A percentile compares a stretch with the other conserved stretches of the same genome.
Evolutionary conservation across 2,113 vertebrate genomes (phyloP).

Genomic region (Sorex araneus): DNA sequence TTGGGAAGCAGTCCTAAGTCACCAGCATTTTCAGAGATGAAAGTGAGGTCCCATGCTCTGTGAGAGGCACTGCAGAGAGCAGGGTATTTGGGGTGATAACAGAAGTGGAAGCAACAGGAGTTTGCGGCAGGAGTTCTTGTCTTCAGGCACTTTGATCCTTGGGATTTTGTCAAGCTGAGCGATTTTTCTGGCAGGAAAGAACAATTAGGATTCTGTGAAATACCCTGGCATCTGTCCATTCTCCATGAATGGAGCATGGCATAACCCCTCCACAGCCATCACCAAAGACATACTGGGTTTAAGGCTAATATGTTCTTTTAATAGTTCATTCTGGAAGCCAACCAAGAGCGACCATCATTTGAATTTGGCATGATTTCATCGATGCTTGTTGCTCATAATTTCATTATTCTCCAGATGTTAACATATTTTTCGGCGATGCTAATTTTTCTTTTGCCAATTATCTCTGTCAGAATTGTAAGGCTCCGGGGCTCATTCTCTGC

Average conservation of each 20-base stretch:
- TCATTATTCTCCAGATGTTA: conserved; percentile 85
- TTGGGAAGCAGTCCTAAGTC: not conserved
- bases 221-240: conserved; percentile 72
- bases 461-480: conserved; percentile 69
- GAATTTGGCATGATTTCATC: conserved; percentile 79
- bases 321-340: conserved; percentile 79
- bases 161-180: conserved; percentile 64
- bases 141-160: conserved; percentile 71
- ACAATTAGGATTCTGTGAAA: conserved; percentile 71
- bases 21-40: not conserved
- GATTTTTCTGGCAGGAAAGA: conserved; percentile 79
- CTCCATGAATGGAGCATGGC: conserved; percentile 17
- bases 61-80: not conserved
- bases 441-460: conserved; percentile 82
- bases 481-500: not conserved
- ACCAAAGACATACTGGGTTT: conserved; percentile 60
- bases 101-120: conserved; percentile 20
- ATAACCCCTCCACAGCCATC: conserved; percentile 16
- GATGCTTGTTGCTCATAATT: conserved; percentile 77
- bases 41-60: not conserved
- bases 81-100: conserved; percentile 16
- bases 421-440: conserved; percentile 77
- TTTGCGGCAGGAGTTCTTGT: conserved; percentile 32
- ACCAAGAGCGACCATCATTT: conserved; percentile 76
- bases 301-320: conserved; percentile 75